Conservation (phyloP, 2,113 vertebrate species). For the Hypomesus transpacificus region DNA sequence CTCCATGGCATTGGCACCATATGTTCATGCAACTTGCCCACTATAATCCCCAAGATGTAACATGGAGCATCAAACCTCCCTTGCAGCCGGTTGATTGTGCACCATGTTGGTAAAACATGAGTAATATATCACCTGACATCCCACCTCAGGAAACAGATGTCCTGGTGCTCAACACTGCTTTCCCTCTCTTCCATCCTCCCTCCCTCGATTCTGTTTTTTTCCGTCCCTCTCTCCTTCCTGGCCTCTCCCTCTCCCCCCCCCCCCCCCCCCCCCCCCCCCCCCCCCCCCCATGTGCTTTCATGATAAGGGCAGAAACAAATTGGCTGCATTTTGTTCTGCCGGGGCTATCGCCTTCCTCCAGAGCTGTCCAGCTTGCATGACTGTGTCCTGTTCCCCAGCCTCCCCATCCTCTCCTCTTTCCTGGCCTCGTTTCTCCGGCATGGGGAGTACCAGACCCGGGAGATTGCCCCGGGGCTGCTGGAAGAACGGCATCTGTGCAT, state of each 20-base stretch:
- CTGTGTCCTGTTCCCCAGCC: slow-evolving; percentile 1
- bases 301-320: background rate
- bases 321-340: background rate
- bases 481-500: slow-evolving; percentile 2
- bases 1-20: background rate
- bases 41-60: background rate
- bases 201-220: background rate
- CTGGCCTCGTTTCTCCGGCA: background rate
- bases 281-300: background rate
- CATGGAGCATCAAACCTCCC: background rate
- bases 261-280: background rate
- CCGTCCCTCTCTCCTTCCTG: background rate
- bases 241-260: background rate
- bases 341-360: slow-evolving; percentile 22
- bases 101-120: background rate
- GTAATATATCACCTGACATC: slow-evolving; percentile 3
- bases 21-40: background rate
- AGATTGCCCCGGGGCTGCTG: background rate
- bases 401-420: background rate
- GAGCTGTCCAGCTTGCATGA: slow-evolving; percentile 13
- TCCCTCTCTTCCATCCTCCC: background rate
- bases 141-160: slow-evolving; percentile 33
- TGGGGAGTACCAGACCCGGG: background rate
- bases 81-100: background rate
- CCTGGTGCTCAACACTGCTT: background rate